Evolutionary conservation across 2,113 vertebrate genomes (phyloP).

Genomic region (Porphyrio hochstetteri): DNA sequence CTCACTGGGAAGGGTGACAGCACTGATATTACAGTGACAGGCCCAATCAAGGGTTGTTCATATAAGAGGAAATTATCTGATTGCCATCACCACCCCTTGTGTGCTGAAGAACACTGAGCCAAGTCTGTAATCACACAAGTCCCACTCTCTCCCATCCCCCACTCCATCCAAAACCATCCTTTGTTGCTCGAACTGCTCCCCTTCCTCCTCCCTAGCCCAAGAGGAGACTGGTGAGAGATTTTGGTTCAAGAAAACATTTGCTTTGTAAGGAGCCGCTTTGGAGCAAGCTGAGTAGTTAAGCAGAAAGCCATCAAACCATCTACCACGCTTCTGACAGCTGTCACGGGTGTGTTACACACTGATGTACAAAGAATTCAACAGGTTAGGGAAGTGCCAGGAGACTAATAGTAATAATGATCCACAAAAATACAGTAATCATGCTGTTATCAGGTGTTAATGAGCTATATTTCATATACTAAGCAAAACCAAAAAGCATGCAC

Average conservation of each 20-base stretch:
- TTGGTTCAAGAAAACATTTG: neutral
- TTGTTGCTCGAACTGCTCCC: neutral
- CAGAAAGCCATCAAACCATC: neutral
- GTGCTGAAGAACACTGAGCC: neutral
- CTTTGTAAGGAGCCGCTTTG: neutral
- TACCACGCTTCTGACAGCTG: neutral
- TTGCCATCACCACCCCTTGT: neutral
- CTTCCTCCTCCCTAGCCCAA: neutral
- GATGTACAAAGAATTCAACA: neutral
- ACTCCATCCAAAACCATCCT: neutral
- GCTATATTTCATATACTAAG: constrained; percentile 16
- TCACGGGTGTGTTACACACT: constrained; percentile 16
- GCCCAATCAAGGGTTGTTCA: neutral
- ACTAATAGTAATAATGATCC: constrained; percentile 27
- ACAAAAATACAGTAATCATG: constrained; percentile 21
- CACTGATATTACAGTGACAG: neutral
- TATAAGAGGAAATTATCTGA: neutral
- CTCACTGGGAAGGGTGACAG: neutral
- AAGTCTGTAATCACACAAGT: neutral
- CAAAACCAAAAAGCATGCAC: constrained; percentile 36
- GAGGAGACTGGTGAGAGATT: neutral
- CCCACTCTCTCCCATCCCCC: neutral
- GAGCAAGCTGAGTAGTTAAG: neutral
- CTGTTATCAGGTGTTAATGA: constrained; percentile 45
- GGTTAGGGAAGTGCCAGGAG: constrained; percentile 59